A percentile compares a stretch with the other conserved stretches of the same genome.
These are phyloP conservation scores for Mionectes macconnelli DNA, from an alignment of 2,113 vertebrate species.

Conservation along the genomic window DNA sequence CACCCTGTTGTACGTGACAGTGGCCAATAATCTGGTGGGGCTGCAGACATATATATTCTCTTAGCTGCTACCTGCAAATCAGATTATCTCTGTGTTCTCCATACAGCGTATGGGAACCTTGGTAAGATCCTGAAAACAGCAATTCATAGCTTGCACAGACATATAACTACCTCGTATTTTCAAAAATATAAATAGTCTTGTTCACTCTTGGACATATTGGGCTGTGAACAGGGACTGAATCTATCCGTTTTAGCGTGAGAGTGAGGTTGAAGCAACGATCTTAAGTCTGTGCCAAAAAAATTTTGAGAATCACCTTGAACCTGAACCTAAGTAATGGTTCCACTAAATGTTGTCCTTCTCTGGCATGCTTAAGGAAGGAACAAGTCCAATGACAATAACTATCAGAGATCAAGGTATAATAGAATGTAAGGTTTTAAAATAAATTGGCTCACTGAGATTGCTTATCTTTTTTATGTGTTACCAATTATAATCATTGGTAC, in stretches of 20 bases:
- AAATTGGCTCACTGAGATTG: background rate
- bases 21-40: background rate
- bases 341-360: background rate
- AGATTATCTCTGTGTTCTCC: background rate
- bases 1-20: background rate
- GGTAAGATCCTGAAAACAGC: background rate
- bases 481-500: constrained; percentile 35
- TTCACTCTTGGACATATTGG: background rate
- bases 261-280: background rate
- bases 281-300: background rate
- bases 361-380: background rate
- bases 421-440: background rate
- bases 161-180: background rate
- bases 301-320: background rate
- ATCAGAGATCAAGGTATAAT: background rate
- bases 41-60: background rate
- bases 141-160: background rate
- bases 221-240: background rate
- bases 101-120: background rate
- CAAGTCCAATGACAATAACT: background rate
- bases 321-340: background rate
- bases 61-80: background rate
- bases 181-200: background rate
- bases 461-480: constrained; percentile 65
- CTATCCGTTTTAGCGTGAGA: background rate